Evolutionary conservation across 1,140 invertebrate genomes (phyloP).

Genomic region (Drosophila paulistorum): DNA sequence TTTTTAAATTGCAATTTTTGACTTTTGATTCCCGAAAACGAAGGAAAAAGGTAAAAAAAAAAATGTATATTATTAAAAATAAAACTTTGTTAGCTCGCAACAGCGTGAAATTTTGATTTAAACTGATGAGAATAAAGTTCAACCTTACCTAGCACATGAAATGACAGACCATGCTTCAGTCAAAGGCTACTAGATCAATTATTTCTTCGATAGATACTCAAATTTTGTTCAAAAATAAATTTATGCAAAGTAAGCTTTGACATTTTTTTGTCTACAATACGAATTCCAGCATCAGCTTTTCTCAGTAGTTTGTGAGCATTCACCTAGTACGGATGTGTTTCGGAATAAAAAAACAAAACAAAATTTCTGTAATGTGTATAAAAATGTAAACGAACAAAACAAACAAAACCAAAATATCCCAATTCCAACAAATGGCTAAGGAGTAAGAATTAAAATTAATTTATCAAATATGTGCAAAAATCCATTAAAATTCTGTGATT

Average conservation of each 20-base stretch:
- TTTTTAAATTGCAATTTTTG: not conserved
- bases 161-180: not conserved
- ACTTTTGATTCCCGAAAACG: not conserved
- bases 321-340: not conserved
- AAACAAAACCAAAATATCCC: too few species aligned
- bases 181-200: too few species aligned
- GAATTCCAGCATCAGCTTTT: not conserved
- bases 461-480: too few species aligned
- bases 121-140: not conserved
- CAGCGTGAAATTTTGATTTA: not conserved
- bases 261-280: not conserved
- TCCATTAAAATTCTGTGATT: too few species aligned
- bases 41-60: not conserved
- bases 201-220: too few species aligned
- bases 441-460: not conserved
- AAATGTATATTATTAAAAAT: not conserved
- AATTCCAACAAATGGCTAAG: conserved; percentile 49
- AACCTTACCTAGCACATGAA: not conserved
- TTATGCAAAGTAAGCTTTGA: not conserved
- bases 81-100: not conserved
- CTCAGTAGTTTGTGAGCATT: not conserved
- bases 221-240: not conserved
- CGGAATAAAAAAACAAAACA: not conserved
- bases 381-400: too few species aligned
- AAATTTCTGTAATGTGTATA: not conserved